Evolutionary conservation across 2,113 vertebrate genomes (phyloP).

Genomic region (Oreochromis niloticus): DNA sequence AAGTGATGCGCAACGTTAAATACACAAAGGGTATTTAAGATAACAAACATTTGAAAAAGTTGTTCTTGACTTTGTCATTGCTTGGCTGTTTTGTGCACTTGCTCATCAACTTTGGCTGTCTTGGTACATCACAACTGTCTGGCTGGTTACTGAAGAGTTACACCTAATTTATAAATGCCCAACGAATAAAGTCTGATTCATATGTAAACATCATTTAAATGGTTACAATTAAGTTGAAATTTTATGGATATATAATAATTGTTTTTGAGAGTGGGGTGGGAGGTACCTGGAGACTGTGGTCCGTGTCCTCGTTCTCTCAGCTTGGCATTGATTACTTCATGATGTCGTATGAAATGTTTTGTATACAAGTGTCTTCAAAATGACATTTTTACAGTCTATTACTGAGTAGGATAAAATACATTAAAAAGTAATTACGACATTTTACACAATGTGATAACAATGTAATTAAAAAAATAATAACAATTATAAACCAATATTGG

Average conservation of each 20-base stretch:
- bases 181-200: not conserved
- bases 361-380: not conserved
- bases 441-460: not conserved
- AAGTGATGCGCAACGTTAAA: not conserved
- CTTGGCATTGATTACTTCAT: not conserved
- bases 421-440: not conserved
- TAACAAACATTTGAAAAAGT: not conserved
- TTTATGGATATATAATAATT: not conserved
- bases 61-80: not conserved
- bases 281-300: rapidly evolving
- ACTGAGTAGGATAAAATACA: not conserved
- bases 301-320: not conserved
- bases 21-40: not conserved
- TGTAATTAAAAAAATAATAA: not conserved
- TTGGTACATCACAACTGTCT: not conserved
- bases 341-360: not conserved
- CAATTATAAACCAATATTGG: rapidly evolving
- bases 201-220: rapidly evolving
- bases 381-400: not conserved
- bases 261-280: not conserved
- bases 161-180: not conserved
- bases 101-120: not conserved
- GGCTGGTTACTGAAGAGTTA: not conserved
- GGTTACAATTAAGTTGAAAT: rapidly evolving
- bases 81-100: not conserved